phyloP scores from a whole-genome alignment of 2,797 vertebrate genomes.

The Antrozous pallidus region DNA sequence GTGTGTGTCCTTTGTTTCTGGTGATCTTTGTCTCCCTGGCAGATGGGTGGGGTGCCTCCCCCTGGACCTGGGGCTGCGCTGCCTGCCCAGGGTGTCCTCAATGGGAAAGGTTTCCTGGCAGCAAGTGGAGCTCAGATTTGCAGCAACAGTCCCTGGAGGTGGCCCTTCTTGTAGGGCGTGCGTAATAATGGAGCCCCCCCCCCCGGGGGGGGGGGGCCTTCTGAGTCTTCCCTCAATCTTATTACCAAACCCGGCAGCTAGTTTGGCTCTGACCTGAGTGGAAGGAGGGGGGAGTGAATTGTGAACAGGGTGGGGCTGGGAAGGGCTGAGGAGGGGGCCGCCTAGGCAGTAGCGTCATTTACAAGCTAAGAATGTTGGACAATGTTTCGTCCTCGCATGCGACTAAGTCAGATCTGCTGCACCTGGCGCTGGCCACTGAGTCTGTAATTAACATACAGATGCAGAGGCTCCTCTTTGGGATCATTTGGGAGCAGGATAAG shows the following conservation, averaged over 20 bases:
- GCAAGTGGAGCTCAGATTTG: slow-evolving; percentile 74
- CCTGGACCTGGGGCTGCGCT: slow-evolving; percentile 67
- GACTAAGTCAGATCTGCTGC: slow-evolving; percentile 37
- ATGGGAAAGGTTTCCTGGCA: slow-evolving; percentile 76
- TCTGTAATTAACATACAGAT: slow-evolving; percentile 56
- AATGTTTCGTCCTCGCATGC: not conserved
- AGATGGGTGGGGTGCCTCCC: slow-evolving; percentile 78
- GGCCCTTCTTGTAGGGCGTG: not conserved
- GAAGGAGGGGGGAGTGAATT: not conserved
- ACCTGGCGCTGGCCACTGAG: slow-evolving; percentile 32
- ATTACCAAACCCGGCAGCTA: slow-evolving; percentile 42
- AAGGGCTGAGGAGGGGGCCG: slow-evolving; percentile 36
- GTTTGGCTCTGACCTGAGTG: slow-evolving; percentile 39
- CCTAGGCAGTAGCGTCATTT: slow-evolving; percentile 41
- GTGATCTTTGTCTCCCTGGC: slow-evolving; percentile 82
- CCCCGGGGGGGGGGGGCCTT: slow-evolving; percentile 56
- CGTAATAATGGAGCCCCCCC: slow-evolving; percentile 70
- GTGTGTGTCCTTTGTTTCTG: slow-evolving; percentile 82
- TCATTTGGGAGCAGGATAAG: slow-evolving; percentile 52
- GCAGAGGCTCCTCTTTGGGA: slow-evolving; percentile 54
- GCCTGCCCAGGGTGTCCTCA: slow-evolving; percentile 68
- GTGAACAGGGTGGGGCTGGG: slow-evolving; percentile 51
- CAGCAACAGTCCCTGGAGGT: slow-evolving; percentile 50
- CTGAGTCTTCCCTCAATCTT: slow-evolving; percentile 50
- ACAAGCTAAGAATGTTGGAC: slow-evolving; percentile 31